Evolutionary conservation across 1,140 invertebrate species (phyloP), one percentile per base, ranked within the genome.

Genomic region (Cyphomyrmex costatus): DNA sequence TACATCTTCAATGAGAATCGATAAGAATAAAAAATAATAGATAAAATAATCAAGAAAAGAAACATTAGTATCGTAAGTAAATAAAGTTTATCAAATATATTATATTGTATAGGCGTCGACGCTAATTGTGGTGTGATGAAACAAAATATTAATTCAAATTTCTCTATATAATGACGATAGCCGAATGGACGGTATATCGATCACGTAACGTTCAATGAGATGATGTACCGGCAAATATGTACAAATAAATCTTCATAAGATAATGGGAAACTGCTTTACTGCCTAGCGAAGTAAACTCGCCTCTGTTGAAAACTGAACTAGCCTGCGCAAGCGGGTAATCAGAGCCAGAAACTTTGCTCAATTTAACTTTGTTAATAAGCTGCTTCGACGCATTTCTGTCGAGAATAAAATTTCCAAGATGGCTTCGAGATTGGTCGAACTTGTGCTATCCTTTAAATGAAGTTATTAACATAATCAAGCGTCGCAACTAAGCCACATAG

Each of bases 321-420:
- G 74, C 30, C 73, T 30, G 80, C 60, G 58, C 36, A 42, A 58
- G 51, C 58, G 76, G 78, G 78, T 86, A 89, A 90, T 89, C 88
- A 89, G 86, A 88, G 56, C 84, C 76, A 78, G 70, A 78, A 90
- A 90, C 85, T 90, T 90, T 86, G 71, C 70, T 89, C 88, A 90
- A 90, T 90, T 90, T 90, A 90, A 90, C 88, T 90, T 90, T 89
- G 88, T 90, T 89, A 90, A 89, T 86, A 90, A 90, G 77, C 88
- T 89, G 73, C 71, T 88, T 63, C 78, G 73, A 70, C 63, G 78
- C 71, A 85, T 80, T 86, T 86, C 86, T 83, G 61, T 87, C 49
- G 27, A 42, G 76, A 58, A 71, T 74, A 76, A 88, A 88, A 88
- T 88, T 56, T 53, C 33, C 61, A 85, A 89, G 84, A 76, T 80